Evolutionary conservation across 37 sponge, comb jelly and placozoan genomes (phyloP), one percentile per base, ranked within the genome.

Genomic region (Crambe crambe): DNA sequence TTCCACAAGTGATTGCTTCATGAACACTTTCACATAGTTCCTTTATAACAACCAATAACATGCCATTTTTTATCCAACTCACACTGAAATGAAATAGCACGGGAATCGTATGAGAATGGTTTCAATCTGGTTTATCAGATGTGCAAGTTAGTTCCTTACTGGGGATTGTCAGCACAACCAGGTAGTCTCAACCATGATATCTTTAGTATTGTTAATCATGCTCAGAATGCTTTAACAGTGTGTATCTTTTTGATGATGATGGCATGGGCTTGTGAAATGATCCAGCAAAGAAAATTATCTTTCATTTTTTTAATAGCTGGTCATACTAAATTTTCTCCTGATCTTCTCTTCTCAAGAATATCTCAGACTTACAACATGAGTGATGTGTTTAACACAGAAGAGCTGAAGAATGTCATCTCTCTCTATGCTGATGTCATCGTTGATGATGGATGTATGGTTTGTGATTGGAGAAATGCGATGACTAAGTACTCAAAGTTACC

Each of bases 81-180:
- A 12, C 31, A 41, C 43, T 31, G 61, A 66, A 5, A 66, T 18
- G 60, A 10, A n/a, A 30, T 27, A 64, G 25, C 57, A 75, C 25
- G 68, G 34, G 1, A 27, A 3, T 1, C 65, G 57, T 35, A 58
- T n/a, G n/a, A 83, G 68, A 63, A 66, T 5, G 37, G 29, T 10
- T 76, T 84, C 38, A 84, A 36, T 36, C 60, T 84, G 0, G 85
- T 79, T 41, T 86, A 78, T 42, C 86, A 86, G 54, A 78, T 77
- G 78, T 40, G 37, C 42, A 86, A 86, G 42, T 60, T 86, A 35
- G 70, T 86, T 54, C 86, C 86, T 29, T 69, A 79, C 42, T 86
- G 86, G 79, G 85, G 86, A 18, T 56, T 27, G 5, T 37, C 74
- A 18, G 74, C 78, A 30, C 86, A 86, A 29, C 80, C 79, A 23